Evolutionary conservation across 2,888 invertebrate species (phyloP).

Genomic region (Dysmachus trigonus): DNA sequence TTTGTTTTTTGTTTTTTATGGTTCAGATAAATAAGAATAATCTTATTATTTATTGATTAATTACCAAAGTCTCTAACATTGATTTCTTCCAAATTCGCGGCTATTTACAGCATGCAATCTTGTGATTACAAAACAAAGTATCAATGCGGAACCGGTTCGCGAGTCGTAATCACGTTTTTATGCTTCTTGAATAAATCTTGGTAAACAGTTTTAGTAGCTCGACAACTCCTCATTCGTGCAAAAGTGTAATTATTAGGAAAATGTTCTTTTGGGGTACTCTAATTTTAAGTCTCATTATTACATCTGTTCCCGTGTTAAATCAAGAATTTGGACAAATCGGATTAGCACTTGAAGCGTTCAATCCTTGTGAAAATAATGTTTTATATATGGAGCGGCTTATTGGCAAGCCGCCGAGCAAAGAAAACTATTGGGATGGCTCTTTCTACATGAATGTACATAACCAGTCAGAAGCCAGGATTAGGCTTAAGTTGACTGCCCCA

Average conservation of each 20-base stretch:
- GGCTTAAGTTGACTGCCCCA: constrained; percentile 14
- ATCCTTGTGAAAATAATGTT: constrained; percentile 40
- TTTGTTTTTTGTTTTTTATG: background rate
- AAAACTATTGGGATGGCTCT: constrained; percentile 44
- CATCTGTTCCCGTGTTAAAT: background rate
- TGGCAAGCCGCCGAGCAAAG: constrained; percentile 39
- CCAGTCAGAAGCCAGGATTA: constrained; percentile 27
- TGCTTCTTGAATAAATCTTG: background rate
- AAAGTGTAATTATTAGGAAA: background rate
- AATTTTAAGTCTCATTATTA: background rate
- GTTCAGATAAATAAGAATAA: background rate
- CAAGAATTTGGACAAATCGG: background rate
- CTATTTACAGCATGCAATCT: background rate
- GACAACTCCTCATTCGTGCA: background rate
- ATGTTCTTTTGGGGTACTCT: background rate
- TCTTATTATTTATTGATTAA: background rate
- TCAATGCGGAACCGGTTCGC: background rate
- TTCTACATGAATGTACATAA: constrained; percentile 17
- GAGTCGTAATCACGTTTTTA: background rate
- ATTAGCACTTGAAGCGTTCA: constrained; percentile 3
- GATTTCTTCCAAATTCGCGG: background rate
- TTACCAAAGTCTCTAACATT: background rate
- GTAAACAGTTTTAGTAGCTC: background rate
- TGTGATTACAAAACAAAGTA: background rate
- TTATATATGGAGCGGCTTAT: constrained; percentile 37